Evolutionary conservation across 2,113 vertebrate species (phyloP).

Genomic region (Bagarius yarrelli): DNA sequence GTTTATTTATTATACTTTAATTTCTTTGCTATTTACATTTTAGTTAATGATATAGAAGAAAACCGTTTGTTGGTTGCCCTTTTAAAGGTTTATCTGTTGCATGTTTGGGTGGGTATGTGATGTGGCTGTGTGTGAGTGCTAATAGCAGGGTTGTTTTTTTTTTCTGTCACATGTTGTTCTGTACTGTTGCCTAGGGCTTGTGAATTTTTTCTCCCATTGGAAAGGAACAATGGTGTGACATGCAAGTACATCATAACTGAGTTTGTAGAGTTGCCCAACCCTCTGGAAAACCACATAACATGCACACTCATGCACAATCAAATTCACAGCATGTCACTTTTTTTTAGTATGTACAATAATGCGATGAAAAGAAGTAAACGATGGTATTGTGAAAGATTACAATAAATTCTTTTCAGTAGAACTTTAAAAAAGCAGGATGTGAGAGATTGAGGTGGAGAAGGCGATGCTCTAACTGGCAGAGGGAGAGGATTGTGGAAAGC

Average conservation of each 20-base stretch:
- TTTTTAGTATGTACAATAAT: background rate
- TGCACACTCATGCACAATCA: background rate
- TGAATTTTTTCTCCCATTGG: slow-evolving; percentile 56
- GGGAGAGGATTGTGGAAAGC: background rate
- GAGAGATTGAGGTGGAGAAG: background rate
- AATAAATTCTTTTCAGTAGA: background rate
- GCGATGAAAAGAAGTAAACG: background rate
- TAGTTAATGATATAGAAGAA: background rate
- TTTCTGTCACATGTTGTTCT: slow-evolving; percentile 25
- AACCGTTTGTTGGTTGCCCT: background rate
- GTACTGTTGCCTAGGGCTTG: slow-evolving; percentile 8
- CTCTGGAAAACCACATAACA: slow-evolving; percentile 22
- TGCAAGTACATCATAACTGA: slow-evolving; percentile 55
- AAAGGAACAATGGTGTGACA: slow-evolving; percentile 55
- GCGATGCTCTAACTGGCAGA: slow-evolving; percentile 1
- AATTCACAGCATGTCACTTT: background rate
- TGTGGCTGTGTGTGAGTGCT: slow-evolving; percentile 44
- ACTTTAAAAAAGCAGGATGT: background rate
- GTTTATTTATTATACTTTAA: background rate
- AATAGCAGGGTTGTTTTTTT: slow-evolving; percentile 11
- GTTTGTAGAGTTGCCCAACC: slow-evolving; percentile 38
- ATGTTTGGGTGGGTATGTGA: background rate
- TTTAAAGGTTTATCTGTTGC: slow-evolving; percentile 10
- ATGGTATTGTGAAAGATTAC: too few relatives aligned
- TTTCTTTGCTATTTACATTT: background rate